A percentile compares a stretch with the other conserved stretches of the same genome.
These are phyloP conservation scores for Sthenelais limicola DNA, from an alignment of 2,888 invertebrate genomes.

Conservation along the genomic window DNA sequence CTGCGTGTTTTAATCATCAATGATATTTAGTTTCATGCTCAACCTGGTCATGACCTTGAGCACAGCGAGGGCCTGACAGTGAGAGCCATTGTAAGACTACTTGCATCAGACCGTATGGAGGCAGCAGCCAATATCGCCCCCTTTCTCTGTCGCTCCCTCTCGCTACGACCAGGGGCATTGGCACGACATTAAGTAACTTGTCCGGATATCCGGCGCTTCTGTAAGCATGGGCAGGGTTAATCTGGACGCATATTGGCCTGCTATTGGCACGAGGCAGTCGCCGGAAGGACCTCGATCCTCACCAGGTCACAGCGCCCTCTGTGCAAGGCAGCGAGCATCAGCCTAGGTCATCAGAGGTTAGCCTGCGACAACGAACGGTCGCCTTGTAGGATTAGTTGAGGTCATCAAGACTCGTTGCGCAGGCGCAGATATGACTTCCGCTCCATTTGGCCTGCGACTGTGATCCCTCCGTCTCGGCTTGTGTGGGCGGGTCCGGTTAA, in stretches of 20 bases:
- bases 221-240: constrained; percentile 27
- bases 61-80: too few species aligned
- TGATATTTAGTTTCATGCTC: too few species aligned
- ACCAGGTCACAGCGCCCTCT: background rate
- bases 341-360: background rate
- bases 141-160: too few species aligned
- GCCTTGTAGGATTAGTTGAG: constrained; percentile 26
- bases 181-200: constrained; percentile 34
- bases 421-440: constrained; percentile 30
- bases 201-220: constrained; percentile 29
- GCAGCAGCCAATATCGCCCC: constrained; percentile 15
- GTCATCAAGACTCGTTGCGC: constrained; percentile 17
- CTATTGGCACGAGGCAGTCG: constrained; percentile 1
- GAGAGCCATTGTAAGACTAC: too few species aligned
- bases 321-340: background rate
- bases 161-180: too few species aligned
- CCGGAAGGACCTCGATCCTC: constrained; percentile 32
- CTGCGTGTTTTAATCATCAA: too few species aligned
- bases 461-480: constrained; percentile 19
- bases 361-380: background rate
- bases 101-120: too few species aligned
- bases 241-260: constrained; percentile 29
- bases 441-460: constrained; percentile 32
- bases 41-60: too few species aligned
- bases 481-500: background rate